A percentile compares a stretch with the other conserved stretches of the same genome.
Conservation (phyloP, 2,797 vertebrate species). For the Danio albolineatus region DNA sequence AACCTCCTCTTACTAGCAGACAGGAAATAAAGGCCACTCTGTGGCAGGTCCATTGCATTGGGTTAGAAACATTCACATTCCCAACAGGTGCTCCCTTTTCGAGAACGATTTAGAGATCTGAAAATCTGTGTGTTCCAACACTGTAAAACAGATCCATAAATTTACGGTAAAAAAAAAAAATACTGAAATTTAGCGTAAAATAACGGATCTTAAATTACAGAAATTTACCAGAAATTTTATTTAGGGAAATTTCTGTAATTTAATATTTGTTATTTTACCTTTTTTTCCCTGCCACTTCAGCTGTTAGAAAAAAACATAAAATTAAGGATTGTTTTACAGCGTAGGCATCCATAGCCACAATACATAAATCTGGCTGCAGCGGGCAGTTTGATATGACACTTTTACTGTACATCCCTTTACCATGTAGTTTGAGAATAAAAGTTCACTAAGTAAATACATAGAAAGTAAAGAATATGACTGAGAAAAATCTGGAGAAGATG, state of each 20-base stretch:
- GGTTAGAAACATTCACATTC: constrained; percentile 52
- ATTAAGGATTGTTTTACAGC: no score
- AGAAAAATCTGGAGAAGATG: constrained; percentile 74
- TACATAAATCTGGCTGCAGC: background rate
- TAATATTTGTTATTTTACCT: no score
- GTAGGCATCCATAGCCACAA: constrained; percentile 7
- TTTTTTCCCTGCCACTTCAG: no score
- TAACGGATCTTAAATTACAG: no score
- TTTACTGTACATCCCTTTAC: no score
- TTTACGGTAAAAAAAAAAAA: no score
- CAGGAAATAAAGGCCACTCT: constrained; percentile 71
- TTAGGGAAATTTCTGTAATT: no score
- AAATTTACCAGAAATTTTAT: no score
- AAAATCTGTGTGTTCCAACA: constrained; percentile 54
- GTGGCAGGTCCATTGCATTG: constrained; percentile 65
- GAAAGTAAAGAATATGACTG: constrained; percentile 64
- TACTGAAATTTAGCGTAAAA: no score
- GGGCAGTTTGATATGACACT: background rate
- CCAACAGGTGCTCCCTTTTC: constrained; percentile 55
- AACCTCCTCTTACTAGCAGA: constrained; percentile 74
- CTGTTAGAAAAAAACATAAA: no score
- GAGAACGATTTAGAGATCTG: constrained; percentile 52
- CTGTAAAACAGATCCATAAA: no score
- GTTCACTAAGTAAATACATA: constrained; percentile 50
- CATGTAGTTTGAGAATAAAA: background rate